phyloP scores from a whole-genome alignment of 2,113 vertebrate genomes.

The Tragulus kanchil region DNA sequence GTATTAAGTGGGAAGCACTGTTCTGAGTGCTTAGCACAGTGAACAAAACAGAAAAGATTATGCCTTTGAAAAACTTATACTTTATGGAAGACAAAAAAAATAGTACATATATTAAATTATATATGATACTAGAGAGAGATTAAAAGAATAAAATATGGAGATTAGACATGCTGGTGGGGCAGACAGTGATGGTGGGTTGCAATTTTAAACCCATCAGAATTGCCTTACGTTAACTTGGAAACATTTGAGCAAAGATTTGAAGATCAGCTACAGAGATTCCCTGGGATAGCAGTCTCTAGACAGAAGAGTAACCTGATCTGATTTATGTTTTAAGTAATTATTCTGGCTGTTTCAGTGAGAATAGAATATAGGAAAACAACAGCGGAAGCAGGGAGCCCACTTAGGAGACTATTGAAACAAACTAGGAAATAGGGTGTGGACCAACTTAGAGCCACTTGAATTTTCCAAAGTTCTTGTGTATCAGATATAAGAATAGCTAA shows the following conservation, averaged over 20 bases:
- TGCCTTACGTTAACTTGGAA: neutral
- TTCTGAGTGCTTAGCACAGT: neutral
- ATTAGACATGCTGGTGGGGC: neutral
- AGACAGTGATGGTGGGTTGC: neutral
- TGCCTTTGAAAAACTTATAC: neutral
- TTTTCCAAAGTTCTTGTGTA: neutral
- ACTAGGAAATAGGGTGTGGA: neutral
- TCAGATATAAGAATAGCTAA: neutral
- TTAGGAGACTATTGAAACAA: neutral
- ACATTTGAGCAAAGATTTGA: neutral
- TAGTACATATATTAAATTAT: neutral
- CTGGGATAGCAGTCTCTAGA: neutral
- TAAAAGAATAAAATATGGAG: neutral
- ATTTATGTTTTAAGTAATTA: neutral
- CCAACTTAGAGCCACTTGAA: neutral
- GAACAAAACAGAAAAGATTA: neutral
- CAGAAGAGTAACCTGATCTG: neutral
- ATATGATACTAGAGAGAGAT: neutral
- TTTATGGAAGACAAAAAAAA: neutral
- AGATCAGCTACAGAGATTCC: neutral
- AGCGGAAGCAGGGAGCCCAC: too few species aligned
- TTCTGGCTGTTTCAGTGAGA: neutral
- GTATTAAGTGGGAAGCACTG: neutral
- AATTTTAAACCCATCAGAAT: neutral
- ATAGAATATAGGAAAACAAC: neutral